Base-by-base conservation (phyloP, 2,888 invertebrate genomes). In the Ophion ventricosus region DNA sequence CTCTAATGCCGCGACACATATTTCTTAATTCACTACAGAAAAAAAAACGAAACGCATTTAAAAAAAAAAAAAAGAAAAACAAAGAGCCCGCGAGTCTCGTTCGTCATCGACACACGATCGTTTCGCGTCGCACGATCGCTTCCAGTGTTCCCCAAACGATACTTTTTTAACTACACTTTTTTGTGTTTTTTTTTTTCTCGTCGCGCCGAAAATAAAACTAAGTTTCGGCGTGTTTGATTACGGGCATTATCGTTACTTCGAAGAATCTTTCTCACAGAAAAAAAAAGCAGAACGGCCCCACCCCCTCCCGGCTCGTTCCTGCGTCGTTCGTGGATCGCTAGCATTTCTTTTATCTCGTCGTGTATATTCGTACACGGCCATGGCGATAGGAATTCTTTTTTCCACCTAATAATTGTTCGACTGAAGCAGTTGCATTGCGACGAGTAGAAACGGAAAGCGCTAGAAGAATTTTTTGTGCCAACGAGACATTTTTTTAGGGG, bases 201-300 rank as follows among this genome's bases (percentile, higher is more conserved):
- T 49, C 57, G 20, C 56, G 35, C 43, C 26, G 25, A 23, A 26
- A 72, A 14, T 25, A 1, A 29, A 43, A 57, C 64, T 10, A 66
- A 43, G 29, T 29, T 64, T 23, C 69, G 81, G 73, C 82, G 86
- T 84, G 70, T 85, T 88, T 74, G 88, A 85, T 86, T 85, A 80
- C 87, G 88, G 87, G 85, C 86, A 90, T 90, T 88, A 88, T 89
- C 87, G 87, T 86, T 74, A 73, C 84, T 78, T 69, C 67, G 49
- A 69, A 56, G 73, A 26, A 43, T 72, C 66, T 64, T 56, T 66
- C 59, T 61, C 69, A 73, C 59, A 63, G 43, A 73, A 66, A 57
- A 59, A 29, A 56, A 23, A n/a, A 69, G 29, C 17, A n/a, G 14
- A 78, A 5, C 56, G 10, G 17, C 49, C 14, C 49, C 4, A 49